A percentile compares a stretch with the other conserved stretches of the same genome.
These are phyloP conservation scores for Cydia pomonella DNA, from an alignment of 1,140 invertebrate genomes.

Conservation along the genomic window DNA sequence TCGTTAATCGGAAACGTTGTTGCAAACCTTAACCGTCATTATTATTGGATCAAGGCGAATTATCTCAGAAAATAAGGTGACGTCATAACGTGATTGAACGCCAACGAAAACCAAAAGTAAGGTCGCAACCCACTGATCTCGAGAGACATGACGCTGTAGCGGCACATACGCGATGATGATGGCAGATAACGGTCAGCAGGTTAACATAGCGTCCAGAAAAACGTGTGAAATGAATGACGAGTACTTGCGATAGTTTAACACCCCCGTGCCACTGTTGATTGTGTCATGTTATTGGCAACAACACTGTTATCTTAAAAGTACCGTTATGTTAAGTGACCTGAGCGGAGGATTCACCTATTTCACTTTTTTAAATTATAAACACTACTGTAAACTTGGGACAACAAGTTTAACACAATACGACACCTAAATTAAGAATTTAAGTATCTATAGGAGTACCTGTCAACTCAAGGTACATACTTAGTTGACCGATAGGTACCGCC, in stretches of 20 bases:
- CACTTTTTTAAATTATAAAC: too few species aligned
- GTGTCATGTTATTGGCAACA: not conserved
- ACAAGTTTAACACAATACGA: not conserved
- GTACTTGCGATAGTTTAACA: slow-evolving; percentile 27
- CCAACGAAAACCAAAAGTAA: slow-evolving; percentile 55
- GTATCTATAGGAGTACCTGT: not conserved
- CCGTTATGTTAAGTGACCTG: too few species aligned
- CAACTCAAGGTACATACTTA: not conserved
- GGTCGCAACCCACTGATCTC: slow-evolving; percentile 43
- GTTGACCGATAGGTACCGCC: not conserved
- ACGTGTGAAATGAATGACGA: slow-evolving; percentile 38
- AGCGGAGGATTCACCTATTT: too few species aligned
- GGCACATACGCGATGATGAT: slow-evolving; percentile 32
- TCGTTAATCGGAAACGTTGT: slow-evolving; percentile 31
- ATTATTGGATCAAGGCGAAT: slow-evolving; percentile 56
- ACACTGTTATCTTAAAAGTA: not conserved
- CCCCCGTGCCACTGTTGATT: not conserved
- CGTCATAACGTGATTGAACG: slow-evolving; percentile 58
- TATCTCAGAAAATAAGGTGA: slow-evolving; percentile 59
- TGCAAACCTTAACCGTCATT: slow-evolving; percentile 39
- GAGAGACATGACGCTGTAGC: slow-evolving; percentile 32
- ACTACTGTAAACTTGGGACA: too few species aligned
- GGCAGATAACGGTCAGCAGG: slow-evolving; percentile 43
- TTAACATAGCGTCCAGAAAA: slow-evolving; percentile 44
- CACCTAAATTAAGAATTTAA: slow-evolving; percentile 5